phyloP scores from a whole-genome alignment of 2,113 vertebrate genomes.

The Eurypyga helias region DNA sequence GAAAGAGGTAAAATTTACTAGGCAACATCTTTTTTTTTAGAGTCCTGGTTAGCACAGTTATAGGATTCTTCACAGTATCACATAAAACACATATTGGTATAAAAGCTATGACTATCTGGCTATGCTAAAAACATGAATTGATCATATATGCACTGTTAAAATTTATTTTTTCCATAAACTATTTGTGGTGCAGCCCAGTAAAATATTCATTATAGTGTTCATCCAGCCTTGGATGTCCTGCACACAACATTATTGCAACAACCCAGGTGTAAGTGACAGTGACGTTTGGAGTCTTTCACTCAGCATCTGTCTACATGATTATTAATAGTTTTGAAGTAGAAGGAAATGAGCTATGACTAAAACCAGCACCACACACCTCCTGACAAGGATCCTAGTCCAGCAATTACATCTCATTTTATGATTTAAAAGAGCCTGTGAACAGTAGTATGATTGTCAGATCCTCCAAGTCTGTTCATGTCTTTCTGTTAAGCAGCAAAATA shows the following conservation, averaged over 20 bases:
- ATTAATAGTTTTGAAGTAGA: background rate
- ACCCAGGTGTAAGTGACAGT: background rate
- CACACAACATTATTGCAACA: background rate
- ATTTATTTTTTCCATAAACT: background rate
- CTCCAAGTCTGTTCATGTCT: background rate
- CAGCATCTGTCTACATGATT: background rate
- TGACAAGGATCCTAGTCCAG: background rate
- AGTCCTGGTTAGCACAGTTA: background rate
- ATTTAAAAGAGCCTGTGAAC: background rate
- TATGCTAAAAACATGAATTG: background rate
- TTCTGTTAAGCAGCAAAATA: background rate
- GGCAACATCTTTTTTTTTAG: background rate
- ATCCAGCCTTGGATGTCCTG: background rate
- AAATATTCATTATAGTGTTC: background rate
- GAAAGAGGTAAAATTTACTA: background rate
- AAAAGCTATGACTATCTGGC: background rate
- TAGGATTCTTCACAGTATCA: background rate
- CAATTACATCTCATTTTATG: background rate
- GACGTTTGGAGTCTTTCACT: background rate
- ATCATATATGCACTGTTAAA: background rate
- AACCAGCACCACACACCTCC: background rate
- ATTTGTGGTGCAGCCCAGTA: background rate
- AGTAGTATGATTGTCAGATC: background rate
- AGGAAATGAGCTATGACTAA: background rate
- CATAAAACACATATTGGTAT: background rate